Evolutionary conservation across 2,888 invertebrate species (phyloP).

Genomic region (Diarsia mendica): DNA sequence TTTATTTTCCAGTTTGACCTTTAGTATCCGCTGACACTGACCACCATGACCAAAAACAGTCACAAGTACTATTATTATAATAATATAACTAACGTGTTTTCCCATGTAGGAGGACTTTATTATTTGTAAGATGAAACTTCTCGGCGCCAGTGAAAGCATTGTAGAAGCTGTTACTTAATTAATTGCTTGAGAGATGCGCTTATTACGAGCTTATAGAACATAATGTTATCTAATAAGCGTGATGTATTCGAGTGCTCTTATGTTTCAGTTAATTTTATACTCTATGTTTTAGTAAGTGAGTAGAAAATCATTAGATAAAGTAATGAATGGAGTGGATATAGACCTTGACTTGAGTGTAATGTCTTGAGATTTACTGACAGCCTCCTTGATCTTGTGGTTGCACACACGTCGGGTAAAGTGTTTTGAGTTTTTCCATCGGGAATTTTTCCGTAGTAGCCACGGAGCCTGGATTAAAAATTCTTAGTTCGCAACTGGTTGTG

Average conservation of each 20-base stretch:
- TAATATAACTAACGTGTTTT: neutral
- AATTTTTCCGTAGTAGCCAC: no score
- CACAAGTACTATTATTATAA: neutral
- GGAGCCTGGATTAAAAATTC: no score
- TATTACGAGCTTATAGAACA: constrained; percentile 24
- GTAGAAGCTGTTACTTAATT: constrained; percentile 34
- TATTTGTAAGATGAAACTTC: constrained; percentile 34
- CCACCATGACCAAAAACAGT: neutral
- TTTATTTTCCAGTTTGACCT: neutral
- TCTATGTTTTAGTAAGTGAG: neutral
- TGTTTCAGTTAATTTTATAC: constrained; percentile 10
- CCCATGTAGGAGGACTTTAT: constrained; percentile 6
- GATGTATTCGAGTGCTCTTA: constrained; percentile 7
- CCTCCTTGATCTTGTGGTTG: no score
- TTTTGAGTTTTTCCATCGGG: no score
- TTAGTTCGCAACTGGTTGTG: no score
- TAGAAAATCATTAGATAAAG: neutral
- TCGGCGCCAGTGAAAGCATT: constrained; percentile 20
- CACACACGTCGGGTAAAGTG: no score
- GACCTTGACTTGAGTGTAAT: neutral
- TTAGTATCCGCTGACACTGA: neutral
- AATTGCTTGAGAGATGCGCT: constrained; percentile 34
- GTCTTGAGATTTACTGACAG: neutral
- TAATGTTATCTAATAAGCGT: constrained; percentile 19
- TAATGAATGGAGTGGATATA: neutral